phyloP scores from a whole-genome alignment of 1,140 invertebrate genomes.

The Drosophila fuyamai region DNA sequence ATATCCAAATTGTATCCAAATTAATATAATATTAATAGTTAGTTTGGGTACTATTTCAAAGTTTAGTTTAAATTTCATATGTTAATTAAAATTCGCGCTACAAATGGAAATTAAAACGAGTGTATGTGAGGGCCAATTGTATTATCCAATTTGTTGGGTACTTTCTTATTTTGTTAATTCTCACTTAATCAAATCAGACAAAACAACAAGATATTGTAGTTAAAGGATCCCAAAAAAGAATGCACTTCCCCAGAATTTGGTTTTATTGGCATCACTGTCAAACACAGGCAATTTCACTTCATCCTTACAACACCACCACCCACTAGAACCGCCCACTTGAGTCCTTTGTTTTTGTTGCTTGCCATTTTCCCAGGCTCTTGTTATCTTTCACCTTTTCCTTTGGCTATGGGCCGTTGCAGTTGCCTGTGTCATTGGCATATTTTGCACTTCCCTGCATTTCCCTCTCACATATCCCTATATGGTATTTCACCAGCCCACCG shows the following conservation, averaged over 20 bases:
- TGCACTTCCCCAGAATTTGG: not conserved
- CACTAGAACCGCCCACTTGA: not conserved
- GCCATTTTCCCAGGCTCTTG: slow-evolving; percentile 22
- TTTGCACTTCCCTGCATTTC: slow-evolving; percentile 45
- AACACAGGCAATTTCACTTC: slow-evolving; percentile 11
- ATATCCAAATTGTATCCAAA: no score
- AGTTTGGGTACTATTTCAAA: no score
- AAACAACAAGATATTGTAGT: not conserved
- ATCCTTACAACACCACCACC: slow-evolving; percentile 1
- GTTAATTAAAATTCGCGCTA: no score
- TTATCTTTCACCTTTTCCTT: slow-evolving; percentile 29
- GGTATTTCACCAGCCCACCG: not conserved
- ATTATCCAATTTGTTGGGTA: no score
- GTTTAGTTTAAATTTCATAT: no score
- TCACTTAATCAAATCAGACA: no score
- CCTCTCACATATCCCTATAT: not conserved
- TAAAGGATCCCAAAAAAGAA: not conserved
- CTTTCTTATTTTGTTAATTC: no score
- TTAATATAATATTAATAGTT: not conserved
- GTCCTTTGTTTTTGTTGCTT: slow-evolving; percentile 25
- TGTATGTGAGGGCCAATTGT: no score
- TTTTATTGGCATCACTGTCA: slow-evolving; percentile 11
- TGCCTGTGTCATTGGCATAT: slow-evolving; percentile 63
- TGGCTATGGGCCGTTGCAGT: not conserved
- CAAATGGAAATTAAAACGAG: no score